phyloP scores from a whole-genome alignment of 1,140 invertebrate species.

The Nasonia giraulti region DNA sequence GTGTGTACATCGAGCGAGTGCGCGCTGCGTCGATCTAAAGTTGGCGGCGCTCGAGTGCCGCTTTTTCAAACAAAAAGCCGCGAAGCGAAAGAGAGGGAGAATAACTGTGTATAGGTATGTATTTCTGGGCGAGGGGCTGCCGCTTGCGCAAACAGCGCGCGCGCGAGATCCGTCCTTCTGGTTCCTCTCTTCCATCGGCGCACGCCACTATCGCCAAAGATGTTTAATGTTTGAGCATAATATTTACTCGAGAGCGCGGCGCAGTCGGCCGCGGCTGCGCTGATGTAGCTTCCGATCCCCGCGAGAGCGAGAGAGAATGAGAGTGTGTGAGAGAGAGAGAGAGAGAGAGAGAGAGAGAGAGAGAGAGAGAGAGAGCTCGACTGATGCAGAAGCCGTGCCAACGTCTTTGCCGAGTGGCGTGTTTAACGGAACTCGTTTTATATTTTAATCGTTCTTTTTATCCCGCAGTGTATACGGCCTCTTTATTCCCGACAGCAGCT shows the following conservation, averaged over 20 bases:
- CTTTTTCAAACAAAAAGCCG: constrained; percentile 34
- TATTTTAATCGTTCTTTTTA: constrained; percentile 42
- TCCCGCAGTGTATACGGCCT: not conserved
- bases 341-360: too few species aligned
- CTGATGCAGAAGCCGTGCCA: constrained; percentile 46
- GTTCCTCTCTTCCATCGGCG: constrained; percentile 48
- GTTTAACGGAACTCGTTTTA: constrained; percentile 37
- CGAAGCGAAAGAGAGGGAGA: not conserved
- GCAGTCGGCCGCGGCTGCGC: constrained; percentile 1
- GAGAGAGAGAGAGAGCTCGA: not conserved
- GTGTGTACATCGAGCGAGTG: not conserved
- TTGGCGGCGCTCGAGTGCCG: constrained; percentile 10
- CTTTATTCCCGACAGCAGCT: not conserved
- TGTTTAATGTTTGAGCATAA: constrained; percentile 68
- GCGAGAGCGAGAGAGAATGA: not conserved
- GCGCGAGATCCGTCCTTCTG: constrained; percentile 23
- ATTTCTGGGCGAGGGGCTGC: constrained; percentile 20
- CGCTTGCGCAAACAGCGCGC: constrained; percentile 31
- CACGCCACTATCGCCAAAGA: constrained; percentile 59
- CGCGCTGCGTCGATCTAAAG: not conserved
- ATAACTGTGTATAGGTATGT: not conserved
- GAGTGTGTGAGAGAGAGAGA: too few species aligned
- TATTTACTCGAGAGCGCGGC: constrained; percentile 60
- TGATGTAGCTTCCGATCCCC: constrained; percentile 44
- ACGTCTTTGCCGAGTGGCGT: constrained; percentile 6